Evolutionary conservation across 2,888 invertebrate species (phyloP).

Genomic region (Sepioteuthis lessoniana): DNA sequence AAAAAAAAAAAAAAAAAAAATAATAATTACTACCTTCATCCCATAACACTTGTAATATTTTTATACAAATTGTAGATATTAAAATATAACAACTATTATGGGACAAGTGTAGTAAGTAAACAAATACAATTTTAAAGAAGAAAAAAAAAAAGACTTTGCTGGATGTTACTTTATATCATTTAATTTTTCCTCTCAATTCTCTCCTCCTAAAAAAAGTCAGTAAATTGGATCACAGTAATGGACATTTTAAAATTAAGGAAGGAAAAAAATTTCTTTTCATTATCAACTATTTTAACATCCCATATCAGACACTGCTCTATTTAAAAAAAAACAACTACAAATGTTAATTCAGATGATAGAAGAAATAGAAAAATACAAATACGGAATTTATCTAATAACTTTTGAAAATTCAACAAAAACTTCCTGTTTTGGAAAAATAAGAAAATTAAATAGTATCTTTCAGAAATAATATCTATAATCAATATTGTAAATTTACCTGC

Average conservation of each 20-base stretch:
- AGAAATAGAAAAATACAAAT: no score
- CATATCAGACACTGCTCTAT: background rate
- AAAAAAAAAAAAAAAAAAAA: background rate
- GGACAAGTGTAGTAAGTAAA: no score
- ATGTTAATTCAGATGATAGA: background rate
- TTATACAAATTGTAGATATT: no score
- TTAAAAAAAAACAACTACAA: background rate
- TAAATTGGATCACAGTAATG: background rate
- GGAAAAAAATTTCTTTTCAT: no score
- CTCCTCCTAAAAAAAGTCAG: background rate
- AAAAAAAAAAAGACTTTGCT: background rate
- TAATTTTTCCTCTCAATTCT: background rate
- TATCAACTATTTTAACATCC: background rate
- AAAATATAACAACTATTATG: no score
- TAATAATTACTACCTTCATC: no score
- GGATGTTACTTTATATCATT: background rate
- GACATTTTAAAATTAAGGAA: background rate
- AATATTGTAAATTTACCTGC: background rate
- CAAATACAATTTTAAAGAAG: background rate
- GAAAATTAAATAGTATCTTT: background rate
- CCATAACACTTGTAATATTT: no score
- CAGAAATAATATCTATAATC: background rate
- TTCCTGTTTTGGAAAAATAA: no score
- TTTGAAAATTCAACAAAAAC: no score
- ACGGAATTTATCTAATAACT: no score